phyloP scores from a whole-genome alignment of 2,113 vertebrate species.

The Tamias sibiricus region DNA sequence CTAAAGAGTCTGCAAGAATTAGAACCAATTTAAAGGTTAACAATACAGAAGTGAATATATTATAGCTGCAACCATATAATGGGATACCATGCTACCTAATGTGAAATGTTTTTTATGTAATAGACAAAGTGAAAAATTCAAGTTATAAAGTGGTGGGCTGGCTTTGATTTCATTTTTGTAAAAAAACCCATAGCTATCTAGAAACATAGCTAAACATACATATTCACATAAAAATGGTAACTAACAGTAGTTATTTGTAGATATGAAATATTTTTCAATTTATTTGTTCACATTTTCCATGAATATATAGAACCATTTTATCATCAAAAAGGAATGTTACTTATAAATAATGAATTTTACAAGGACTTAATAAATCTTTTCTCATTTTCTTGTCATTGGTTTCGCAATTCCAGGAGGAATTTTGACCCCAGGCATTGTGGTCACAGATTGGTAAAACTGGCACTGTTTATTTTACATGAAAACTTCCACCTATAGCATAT shows the following conservation, averaged over 20 bases:
- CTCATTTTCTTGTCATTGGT: background rate
- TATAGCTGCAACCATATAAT: background rate
- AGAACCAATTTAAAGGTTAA: background rate
- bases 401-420: background rate
- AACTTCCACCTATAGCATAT: background rate
- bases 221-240: background rate
- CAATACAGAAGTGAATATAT: background rate
- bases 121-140: background rate
- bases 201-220: background rate
- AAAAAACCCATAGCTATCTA: background rate
- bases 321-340: background rate
- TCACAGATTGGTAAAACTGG: background rate
- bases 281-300: background rate
- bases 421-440: background rate
- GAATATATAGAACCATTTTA: background rate
- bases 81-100: background rate
- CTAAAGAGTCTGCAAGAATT: slow-evolving; percentile 7
- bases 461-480: background rate
- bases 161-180: background rate
- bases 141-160: background rate
- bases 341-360: slow-evolving; percentile 5
- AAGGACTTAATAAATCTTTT: background rate
- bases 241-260: background rate
- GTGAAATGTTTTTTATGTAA: background rate
- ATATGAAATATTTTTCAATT: background rate